These are phyloP conservation scores for Spermophilus dauricus DNA, from an alignment of 2,113 vertebrate genomes.

Conservation along the genomic window DNA sequence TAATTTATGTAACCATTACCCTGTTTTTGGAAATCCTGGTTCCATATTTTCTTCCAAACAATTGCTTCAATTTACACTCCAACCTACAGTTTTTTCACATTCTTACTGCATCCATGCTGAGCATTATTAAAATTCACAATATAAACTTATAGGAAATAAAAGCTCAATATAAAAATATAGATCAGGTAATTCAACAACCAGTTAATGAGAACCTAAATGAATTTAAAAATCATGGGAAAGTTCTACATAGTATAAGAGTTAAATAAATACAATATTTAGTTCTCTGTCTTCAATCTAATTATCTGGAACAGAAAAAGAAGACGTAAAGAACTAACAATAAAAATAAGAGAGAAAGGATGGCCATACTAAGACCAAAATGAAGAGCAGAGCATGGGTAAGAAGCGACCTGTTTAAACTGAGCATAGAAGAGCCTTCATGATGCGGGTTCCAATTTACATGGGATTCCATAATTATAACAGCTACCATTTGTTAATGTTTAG, in stretches of 20 bases:
- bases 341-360: not conserved
- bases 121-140: conserved; percentile 48
- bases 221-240: not conserved
- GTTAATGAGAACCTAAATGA: not conserved
- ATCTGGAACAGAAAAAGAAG: not conserved
- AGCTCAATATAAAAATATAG: conserved; percentile 18
- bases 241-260: not conserved
- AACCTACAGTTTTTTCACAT: conserved; percentile 48
- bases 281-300: not conserved
- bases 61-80: conserved; percentile 44
- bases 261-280: not conserved
- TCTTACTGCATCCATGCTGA: not conserved
- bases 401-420: not conserved
- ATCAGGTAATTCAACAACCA: conserved; percentile 21
- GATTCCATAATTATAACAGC: not conserved
- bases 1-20: conserved; percentile 11
- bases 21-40: conserved; percentile 47
- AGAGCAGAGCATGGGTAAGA: not conserved
- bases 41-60: conserved; percentile 64
- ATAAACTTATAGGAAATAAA: not conserved
- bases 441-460: not conserved
- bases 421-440: not conserved
- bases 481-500: not conserved
- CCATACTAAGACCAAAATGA: not conserved
- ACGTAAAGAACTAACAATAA: not conserved